Conservation (phyloP, 2,888 invertebrate genomes). For the Sialis lutaria region DNA sequence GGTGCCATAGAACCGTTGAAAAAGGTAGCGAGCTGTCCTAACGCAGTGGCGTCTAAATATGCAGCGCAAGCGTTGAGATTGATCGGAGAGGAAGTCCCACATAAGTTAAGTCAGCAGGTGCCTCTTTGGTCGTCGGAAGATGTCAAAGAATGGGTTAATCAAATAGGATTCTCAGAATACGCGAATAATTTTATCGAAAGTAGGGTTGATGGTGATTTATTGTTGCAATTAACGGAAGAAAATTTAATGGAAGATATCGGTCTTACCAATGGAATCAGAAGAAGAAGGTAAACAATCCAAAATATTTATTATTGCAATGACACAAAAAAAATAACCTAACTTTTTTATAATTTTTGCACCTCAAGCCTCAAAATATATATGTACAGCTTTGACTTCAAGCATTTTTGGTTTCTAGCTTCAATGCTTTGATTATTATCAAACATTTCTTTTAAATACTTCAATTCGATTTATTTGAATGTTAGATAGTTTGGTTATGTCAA, state of each 20-base stretch:
- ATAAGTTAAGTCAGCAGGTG: constrained; percentile 94
- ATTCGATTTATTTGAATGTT: too few species aligned
- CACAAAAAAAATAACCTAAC: not conserved
- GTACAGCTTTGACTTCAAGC: too few species aligned
- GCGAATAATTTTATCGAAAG: constrained; percentile 73
- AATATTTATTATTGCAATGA: not conserved
- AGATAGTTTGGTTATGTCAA: too few species aligned
- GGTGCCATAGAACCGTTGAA: constrained; percentile 91
- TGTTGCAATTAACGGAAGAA: constrained; percentile 80
- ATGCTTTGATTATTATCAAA: too few species aligned
- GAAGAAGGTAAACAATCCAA: constrained; percentile 47
- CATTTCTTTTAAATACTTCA: too few species aligned
- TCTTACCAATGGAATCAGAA: constrained; percentile 79
- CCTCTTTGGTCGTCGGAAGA: constrained; percentile 95
- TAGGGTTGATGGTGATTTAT: constrained; percentile 89
- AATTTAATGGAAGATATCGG: constrained; percentile 88
- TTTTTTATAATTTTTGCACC: too few species aligned
- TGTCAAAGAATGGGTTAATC: constrained; percentile 95
- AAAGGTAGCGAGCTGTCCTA: constrained; percentile 92
- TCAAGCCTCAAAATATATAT: too few species aligned
- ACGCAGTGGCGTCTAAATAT: constrained; percentile 93
- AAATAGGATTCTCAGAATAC: constrained; percentile 84
- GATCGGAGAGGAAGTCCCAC: constrained; percentile 94
- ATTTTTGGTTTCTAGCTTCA: too few species aligned
- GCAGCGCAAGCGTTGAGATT: constrained; percentile 82